These are phyloP conservation scores for Andrena minutula DNA, from an alignment of 2,888 invertebrate species.

Conservation along the genomic window DNA sequence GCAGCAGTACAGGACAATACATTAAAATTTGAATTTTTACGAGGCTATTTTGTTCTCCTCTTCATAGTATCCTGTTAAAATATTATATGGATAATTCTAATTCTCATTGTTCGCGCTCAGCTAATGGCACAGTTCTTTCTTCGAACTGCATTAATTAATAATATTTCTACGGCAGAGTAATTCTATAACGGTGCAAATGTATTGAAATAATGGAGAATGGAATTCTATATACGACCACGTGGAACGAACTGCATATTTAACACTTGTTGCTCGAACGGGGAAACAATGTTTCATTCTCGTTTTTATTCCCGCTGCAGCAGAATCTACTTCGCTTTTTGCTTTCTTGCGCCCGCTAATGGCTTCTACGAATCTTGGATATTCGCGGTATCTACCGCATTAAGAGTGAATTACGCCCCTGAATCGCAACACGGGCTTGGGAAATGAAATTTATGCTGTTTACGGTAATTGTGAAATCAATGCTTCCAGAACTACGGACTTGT, in stretches of 20 bases:
- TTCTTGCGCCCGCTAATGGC: conserved; percentile 25
- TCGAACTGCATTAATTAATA: not conserved
- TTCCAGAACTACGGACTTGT: not conserved
- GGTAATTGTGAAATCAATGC: not conserved
- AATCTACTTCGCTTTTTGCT: not conserved
- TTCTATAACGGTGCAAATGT: not conserved
- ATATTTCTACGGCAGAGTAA: not conserved
- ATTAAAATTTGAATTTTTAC: not conserved
- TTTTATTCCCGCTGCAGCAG: not conserved
- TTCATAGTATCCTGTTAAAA: not conserved
- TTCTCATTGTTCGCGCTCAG: not conserved
- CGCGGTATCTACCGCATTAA: conserved; percentile 1
- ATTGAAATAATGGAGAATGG: conserved; percentile 2
- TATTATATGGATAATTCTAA: not conserved
- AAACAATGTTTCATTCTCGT: conserved; percentile 22
- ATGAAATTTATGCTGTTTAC: not conserved
- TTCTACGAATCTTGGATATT: conserved; percentile 4
- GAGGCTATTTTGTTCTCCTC: not conserved
- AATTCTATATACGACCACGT: not conserved
- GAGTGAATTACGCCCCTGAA: not conserved
- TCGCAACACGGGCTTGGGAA: not conserved
- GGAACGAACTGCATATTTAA: conserved; percentile 16
- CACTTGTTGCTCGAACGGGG: conserved; percentile 47
- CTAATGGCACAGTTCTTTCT: not conserved
- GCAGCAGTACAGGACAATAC: not conserved